phyloP scores from a whole-genome alignment of 2,113 vertebrate genomes.

The Paratilapia polleni region DNA sequence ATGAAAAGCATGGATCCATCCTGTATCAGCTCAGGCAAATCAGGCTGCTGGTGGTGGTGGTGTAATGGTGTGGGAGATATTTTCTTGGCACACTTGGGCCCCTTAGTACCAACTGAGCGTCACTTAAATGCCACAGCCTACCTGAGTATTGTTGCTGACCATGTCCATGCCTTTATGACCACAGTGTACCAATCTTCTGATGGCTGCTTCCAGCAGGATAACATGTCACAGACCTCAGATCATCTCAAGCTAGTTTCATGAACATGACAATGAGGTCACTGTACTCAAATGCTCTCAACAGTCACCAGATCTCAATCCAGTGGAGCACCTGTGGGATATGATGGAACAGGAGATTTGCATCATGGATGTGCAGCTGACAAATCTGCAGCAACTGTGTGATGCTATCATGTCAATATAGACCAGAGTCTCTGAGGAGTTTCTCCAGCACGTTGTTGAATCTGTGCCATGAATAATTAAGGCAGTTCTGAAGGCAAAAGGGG shows the following conservation, averaged over 20 bases:
- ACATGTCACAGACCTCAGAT: too few relatives aligned
- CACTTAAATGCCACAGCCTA: too few relatives aligned
- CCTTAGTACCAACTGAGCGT: background rate
- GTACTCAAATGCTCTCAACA: background rate
- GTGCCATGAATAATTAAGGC: background rate
- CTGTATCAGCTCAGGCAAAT: too few relatives aligned
- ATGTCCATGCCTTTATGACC: background rate
- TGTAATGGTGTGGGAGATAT: background rate
- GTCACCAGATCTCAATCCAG: background rate
- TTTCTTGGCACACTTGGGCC: background rate
- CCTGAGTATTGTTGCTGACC: background rate
- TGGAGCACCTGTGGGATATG: background rate
- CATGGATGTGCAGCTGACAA: background rate
- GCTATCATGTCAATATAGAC: background rate
- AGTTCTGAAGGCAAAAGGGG: background rate
- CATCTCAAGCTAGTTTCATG: too few relatives aligned
- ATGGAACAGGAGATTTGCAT: background rate
- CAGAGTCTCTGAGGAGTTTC: background rate
- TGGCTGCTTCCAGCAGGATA: too few relatives aligned
- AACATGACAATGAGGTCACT: background rate
- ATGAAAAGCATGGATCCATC: background rate
- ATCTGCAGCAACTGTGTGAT: background rate
- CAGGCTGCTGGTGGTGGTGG: too few relatives aligned
- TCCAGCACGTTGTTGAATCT: background rate
- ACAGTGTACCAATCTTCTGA: background rate